Conservation (phyloP, 2,888 invertebrate genomes). For the Zaprionus obscuricornis region DNA sequence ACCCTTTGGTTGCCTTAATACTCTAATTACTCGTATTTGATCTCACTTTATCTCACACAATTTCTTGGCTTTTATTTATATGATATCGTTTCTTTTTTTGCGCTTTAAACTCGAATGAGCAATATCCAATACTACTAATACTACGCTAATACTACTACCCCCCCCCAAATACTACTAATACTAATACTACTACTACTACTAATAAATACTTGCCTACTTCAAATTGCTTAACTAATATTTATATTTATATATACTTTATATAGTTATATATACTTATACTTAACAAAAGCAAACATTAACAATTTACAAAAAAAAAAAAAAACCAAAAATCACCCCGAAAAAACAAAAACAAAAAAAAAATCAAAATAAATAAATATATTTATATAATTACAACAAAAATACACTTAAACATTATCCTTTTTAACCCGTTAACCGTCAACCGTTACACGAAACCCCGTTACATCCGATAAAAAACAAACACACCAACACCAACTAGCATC, state of each 20-base stretch:
- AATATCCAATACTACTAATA: slow-evolving; percentile 54
- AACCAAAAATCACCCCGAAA: slow-evolving; percentile 33
- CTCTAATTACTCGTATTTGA: slow-evolving; percentile 11
- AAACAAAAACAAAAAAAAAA: not conserved
- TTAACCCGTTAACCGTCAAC: too few species aligned
- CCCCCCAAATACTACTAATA: too few species aligned
- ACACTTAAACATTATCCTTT: too few species aligned
- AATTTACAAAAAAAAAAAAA: slow-evolving; percentile 31
- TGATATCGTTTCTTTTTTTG: slow-evolving; percentile 51
- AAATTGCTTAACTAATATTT: slow-evolving; percentile 68
- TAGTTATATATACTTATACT: not conserved
- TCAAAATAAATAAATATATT: too few species aligned
- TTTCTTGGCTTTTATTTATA: slow-evolving; percentile 44
- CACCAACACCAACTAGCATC: too few species aligned
- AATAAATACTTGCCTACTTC: slow-evolving; percentile 63
- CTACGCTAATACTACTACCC: slow-evolving; percentile 6
- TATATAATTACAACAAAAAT: too few species aligned
- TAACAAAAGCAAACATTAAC: slow-evolving; percentile 20
- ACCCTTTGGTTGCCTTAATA: slow-evolving; percentile 26
- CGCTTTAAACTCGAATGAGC: slow-evolving; percentile 64
- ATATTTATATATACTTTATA: slow-evolving; percentile 44
- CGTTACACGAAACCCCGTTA: too few species aligned
- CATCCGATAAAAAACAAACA: too few species aligned
- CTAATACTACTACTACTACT: not conserved
- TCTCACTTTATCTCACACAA: slow-evolving; percentile 34